Evolutionary conservation across 1,140 invertebrate species (phyloP), one percentile per base, ranked within the genome.

Genomic region (Luehdorfia chinensis): DNA sequence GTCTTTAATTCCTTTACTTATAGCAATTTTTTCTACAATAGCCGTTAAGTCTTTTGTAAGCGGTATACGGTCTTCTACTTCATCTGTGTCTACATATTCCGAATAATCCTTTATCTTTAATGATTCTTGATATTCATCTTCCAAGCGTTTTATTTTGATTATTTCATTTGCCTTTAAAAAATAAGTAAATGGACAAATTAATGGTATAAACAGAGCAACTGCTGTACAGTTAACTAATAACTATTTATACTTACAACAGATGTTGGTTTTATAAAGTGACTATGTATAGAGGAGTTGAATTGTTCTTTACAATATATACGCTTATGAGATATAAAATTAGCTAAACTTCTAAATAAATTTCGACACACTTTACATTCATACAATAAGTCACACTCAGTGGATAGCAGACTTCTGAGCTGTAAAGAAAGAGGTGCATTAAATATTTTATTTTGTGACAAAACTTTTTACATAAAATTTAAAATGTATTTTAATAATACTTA

Each of bases 241-340:
- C n/a, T n/a, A n/a, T n/a, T n/a, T n/a, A 30, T 30, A 75, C 90
- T 88, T 86, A 92, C 90, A 57, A 75, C 72, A 59, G 84, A 86
- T 53, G 75, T 70, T 66, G 80, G 74, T 44, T 84, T 84, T 9
- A 75, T 65, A 47, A 83, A 83, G 55, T 84, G 66, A 1, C 75
- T 70, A 68, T 88, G 83, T 27, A 73, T 16, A 6, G 73, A 75
- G 31, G 84, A 53, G 59, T 86, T 84, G 59, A 87, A 89, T 47
- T 87, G 87, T 39, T 88, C 84, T 54, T 75, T 88, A 67, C 95
- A 96, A 65, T 94, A 96, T 21, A 91, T 88, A 44, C 94, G 85
- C 78, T 96, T 96, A 65, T 96, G 95, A 28, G 93, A 92, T 51
- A 96, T 89, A 66, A 96, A 94, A 83, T 96, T 96, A 0, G 91